Base-by-base conservation (phyloP, 1,140 invertebrate species). In the Aphis craccivora region DNA sequence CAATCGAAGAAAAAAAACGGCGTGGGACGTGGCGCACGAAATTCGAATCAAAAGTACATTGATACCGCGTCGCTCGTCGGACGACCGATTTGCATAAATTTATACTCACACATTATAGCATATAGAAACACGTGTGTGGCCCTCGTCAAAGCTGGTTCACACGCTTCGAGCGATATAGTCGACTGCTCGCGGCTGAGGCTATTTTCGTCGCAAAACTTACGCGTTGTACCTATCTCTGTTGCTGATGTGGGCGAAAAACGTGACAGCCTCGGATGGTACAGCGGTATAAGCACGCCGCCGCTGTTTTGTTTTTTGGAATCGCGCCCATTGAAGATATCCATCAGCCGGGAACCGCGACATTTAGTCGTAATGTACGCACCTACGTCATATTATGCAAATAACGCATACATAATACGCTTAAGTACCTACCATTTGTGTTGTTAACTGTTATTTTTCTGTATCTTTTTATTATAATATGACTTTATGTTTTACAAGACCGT, bases 221-320 rank as follows among this genome's bases (percentile, higher is more conserved):
- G 7, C 76, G 8, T 22, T 20, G 7, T 20, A 14, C 1, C n/a
- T 76, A 14, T 5, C n/a, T 76, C 11, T 20, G 8, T 7, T 6
- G 22, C 48, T 23, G 60, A 43, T 67, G 89, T 90, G 90, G 90
- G 60, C 55, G 55, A 81, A 91, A 81, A 45, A 81, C 90, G 90
- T 91, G 90, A 67, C 67, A 40, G 8, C 37, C 43, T 30, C 60
- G 60, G 60, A 76, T 20, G 30, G 60, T 76, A 18, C 11, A n/a
- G 18, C 60, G n/a, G 30, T 67, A 45, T 48, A 30, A 14, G 22
- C 25, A 86, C 84, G 1, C 2, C 83, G 37, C 23, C 84, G 25
- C 40, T 40, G 25, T 45, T n/a, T 86, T 86, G 84, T 81, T 35
- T 89, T 55, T 90, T 90, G 40, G 3, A 90, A 67, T 90, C 37